Conservation (phyloP, 2,797 vertebrate species). For the Alauda arvensis region DNA sequence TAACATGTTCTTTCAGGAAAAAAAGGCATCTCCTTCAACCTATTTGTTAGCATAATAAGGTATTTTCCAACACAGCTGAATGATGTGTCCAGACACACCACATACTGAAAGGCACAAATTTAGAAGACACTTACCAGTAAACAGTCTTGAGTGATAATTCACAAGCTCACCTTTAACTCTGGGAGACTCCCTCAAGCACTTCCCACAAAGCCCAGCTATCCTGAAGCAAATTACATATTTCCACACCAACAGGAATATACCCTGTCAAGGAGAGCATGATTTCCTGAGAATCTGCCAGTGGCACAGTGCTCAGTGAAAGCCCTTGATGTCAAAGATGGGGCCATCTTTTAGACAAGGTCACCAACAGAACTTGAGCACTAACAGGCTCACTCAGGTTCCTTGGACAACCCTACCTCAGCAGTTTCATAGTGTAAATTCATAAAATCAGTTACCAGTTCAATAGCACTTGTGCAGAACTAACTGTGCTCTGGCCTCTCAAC, state of each 20-base stretch:
- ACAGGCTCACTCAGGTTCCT: background rate
- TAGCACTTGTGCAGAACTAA: background rate
- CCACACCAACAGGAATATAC: background rate
- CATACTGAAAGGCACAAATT: background rate
- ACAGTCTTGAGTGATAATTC: background rate
- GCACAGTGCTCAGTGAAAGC: background rate
- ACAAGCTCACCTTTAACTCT: background rate
- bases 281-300: background rate
- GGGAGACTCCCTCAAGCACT: background rate
- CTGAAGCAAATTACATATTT: background rate
- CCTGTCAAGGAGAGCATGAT: background rate
- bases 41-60: background rate
- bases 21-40: background rate
- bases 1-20: background rate
- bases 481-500: background rate
- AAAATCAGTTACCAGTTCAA: background rate
- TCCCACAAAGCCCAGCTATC: background rate
- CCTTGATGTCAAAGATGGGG: background rate
- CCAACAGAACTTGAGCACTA: background rate
- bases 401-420: background rate
- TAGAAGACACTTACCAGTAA: conserved; percentile 1
- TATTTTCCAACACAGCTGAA: background rate
- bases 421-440: background rate
- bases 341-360: background rate
- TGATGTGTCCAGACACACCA: background rate